Conservation (phyloP, 2,888 invertebrate genomes). For the Aphidius colemani region DNA sequence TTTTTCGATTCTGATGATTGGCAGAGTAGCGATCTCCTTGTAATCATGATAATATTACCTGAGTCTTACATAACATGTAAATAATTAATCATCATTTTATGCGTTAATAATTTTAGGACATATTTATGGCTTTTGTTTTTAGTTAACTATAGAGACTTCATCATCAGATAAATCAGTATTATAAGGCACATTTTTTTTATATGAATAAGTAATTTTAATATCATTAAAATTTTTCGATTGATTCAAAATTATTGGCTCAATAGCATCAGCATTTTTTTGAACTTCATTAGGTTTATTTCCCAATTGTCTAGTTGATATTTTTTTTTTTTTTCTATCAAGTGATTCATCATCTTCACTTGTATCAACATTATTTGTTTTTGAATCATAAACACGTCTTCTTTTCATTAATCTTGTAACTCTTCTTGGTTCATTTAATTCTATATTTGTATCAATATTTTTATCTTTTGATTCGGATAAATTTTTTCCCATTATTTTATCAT, state of each 20-base stretch:
- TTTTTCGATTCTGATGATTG: too few species aligned
- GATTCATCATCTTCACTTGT: neutral
- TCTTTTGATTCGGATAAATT: constrained; percentile 3
- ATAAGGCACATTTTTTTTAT: constrained; percentile 29
- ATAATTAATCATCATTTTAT: too few species aligned
- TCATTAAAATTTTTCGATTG: constrained; percentile 9
- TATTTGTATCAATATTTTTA: neutral
- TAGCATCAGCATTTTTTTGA: neutral
- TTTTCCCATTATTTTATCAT: neutral
- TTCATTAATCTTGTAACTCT: constrained; percentile 19
- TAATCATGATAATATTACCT: too few species aligned
- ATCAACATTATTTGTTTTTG: neutral
- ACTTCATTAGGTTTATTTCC: neutral
- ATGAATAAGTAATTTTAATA: constrained; percentile 25
- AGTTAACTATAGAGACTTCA: constrained; percentile 34
- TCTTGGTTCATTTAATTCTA: constrained; percentile 13
- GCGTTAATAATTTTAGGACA: too few species aligned
- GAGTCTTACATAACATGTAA: too few species aligned
- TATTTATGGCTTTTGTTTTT: too few species aligned
- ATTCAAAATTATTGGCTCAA: neutral
- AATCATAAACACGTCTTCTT: neutral
- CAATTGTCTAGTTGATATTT: neutral
- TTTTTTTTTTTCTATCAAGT: neutral
- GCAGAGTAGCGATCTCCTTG: too few species aligned
- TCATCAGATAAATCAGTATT: constrained; percentile 43